Conservation (phyloP, 2,888 invertebrate species). For the Fragum fragum region DNA sequence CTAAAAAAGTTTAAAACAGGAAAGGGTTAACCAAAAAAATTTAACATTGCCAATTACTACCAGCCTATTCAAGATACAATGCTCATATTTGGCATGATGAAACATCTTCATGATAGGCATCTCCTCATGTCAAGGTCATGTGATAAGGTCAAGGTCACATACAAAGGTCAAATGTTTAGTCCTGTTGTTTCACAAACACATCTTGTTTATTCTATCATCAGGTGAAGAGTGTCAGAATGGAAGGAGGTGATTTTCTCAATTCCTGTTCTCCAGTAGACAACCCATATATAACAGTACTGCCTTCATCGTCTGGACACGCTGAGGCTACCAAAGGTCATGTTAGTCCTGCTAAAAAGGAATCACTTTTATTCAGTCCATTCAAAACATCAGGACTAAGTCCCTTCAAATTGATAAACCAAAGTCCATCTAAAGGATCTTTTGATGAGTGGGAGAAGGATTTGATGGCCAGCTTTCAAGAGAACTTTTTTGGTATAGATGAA, state of each 20-base stretch:
- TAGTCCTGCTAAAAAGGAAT: conserved; percentile 39
- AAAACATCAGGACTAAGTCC: conserved; percentile 67
- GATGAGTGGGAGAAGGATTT: conserved; percentile 79
- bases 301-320: background rate
- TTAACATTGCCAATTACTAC: no score
- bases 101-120: no score
- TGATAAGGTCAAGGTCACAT: no score
- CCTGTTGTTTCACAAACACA: no score
- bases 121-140: no score
- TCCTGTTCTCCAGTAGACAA: background rate
- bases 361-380: conserved; percentile 56
- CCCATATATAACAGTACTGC: background rate
- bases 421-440: conserved; percentile 64
- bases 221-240: no score
- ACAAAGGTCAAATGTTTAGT: no score
- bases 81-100: no score
- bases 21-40: no score
- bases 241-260: background rate
- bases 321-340: background rate
- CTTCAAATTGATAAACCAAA: conserved; percentile 56
- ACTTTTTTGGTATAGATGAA: conserved; percentile 74
- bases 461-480: conserved; percentile 77
- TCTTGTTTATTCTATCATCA: no score
- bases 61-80: no score
- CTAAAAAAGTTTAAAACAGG: no score